Base-by-base conservation (phyloP, 2,888 invertebrate genomes). In the Epistrophe eligans region DNA sequence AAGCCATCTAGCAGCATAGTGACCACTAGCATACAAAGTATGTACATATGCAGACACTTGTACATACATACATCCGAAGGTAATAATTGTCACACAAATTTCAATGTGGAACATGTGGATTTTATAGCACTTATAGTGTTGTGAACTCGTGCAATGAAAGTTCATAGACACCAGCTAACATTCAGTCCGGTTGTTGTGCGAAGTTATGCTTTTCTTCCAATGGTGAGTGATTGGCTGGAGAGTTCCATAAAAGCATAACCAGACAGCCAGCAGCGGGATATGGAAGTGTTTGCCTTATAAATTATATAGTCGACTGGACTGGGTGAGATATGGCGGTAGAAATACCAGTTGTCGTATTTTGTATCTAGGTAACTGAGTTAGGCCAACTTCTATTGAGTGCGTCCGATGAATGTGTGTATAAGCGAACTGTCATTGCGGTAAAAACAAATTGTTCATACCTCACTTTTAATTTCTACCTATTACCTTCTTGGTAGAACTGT, bases 361-460 rank as follows among this genome's bases (percentile, higher is more conserved):
- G 17, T 74, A 87, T 79, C 83, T 87, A 72, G 87, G 87, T 87
- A 87, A 87, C 87, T 87, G 73, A 87, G 87, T 79, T 87, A 87
- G 83, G 83, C 70, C 83, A 87, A 72, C 87, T 71, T 67, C 74
- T 76, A 67, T 74, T 62, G 71, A 79, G 60, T 76, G 55, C 74
- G 50, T 45, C 52, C 55, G 50, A 38, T 13, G 8, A 58, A 45
- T 55, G 13, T n/a, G 32, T 40, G 38, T 62, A 19, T 62, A 19
- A 17, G 58, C 4, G 57, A 72, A 66, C 17, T 72, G 71, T 40
- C 55, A 70, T 45, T 45, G 52, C 76, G 38, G 60, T 70, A 79
- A 71, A 32, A 71, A 62, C 71, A 40, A 71, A 38, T 81, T 70
- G 67, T 35, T 62, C 40, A 24, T 50, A 52, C 62, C 52, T 72